These are phyloP conservation scores for Anoplius nigerrimus DNA, from an alignment of 2,888 invertebrate genomes.

Conservation along the genomic window DNA sequence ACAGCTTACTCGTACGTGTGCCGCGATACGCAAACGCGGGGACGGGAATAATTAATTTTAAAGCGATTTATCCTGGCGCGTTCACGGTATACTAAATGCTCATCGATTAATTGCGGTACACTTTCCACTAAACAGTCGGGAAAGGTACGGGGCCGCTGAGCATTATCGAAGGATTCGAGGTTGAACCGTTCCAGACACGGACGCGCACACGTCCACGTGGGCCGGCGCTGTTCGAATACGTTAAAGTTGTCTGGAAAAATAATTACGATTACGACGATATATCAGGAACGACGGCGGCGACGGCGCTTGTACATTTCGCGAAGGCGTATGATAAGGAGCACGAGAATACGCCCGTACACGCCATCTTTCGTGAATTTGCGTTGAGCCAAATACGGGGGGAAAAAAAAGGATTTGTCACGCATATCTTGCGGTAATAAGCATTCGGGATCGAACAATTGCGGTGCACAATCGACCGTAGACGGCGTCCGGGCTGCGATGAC, in stretches of 20 bases:
- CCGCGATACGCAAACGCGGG: too few relatives aligned
- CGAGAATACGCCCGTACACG: constrained; percentile 48
- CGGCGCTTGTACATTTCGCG: constrained; percentile 44
- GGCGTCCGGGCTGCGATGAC: too few relatives aligned
- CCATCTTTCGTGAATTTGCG: constrained; percentile 51
- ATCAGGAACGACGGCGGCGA: constrained; percentile 23
- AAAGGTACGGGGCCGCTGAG: neutral
- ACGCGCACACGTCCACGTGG: too few relatives aligned
- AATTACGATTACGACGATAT: constrained; percentile 42
- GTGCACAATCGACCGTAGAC: too few relatives aligned
- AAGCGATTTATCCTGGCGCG: constrained; percentile 1
- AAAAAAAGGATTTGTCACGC: constrained; percentile 53
- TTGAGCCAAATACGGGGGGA: constrained; percentile 51
- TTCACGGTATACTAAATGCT: neutral
- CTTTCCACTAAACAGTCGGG: constrained; percentile 10
- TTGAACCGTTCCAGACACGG: too few relatives aligned
- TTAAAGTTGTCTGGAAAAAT: constrained; percentile 39
- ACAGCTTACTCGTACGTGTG: too few relatives aligned
- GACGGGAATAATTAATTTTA: too few relatives aligned
- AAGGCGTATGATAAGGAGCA: constrained; percentile 52
- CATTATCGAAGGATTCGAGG: too few relatives aligned
- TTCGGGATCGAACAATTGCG: constrained; percentile 5
- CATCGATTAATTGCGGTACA: constrained; percentile 28
- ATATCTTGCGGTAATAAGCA: constrained; percentile 43
- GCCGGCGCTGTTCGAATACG: neutral